Percentiles rank a stretch among this genome's conserved stretches.
These are phyloP conservation scores for Endotricha flammealis DNA, from an alignment of 2,888 invertebrate species.

Conservation along the genomic window DNA sequence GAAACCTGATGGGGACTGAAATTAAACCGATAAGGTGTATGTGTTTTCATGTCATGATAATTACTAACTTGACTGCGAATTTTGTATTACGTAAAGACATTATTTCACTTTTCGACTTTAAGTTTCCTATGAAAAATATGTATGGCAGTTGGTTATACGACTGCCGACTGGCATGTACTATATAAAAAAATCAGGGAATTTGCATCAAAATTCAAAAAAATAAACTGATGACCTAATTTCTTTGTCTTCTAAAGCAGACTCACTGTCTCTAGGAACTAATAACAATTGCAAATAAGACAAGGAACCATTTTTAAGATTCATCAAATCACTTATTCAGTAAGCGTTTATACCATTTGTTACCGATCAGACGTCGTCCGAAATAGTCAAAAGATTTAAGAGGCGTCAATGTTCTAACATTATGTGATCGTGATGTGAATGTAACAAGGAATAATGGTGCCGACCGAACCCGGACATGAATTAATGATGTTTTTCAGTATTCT, in stretches of 20 bases:
- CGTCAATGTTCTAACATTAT: constrained; percentile 58
- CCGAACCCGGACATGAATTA: constrained; percentile 43
- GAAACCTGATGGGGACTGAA: no score
- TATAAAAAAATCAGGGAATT: no score
- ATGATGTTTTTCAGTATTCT: background rate
- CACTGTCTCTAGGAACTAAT: constrained; percentile 23
- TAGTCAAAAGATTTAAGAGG: constrained; percentile 52
- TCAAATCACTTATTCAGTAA: constrained; percentile 40
- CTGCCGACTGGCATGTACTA: no score
- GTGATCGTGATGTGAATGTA: constrained; percentile 49
- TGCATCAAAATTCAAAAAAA: no score
- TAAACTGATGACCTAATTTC: constrained; percentile 8
- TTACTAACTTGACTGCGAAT: no score
- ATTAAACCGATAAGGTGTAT: no score
- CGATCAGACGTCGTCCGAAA: constrained; percentile 54
- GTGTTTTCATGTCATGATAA: no score
- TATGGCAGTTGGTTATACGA: no score
- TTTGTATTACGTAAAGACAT: no score
- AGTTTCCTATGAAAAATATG: no score
- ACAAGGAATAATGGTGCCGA: constrained; percentile 38
- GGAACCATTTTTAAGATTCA: constrained; percentile 26
- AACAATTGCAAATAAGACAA: constrained; percentile 21
- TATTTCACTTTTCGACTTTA: no score
- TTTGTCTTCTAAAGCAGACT: constrained; percentile 18
- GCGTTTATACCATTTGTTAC: constrained; percentile 39